Conservation (phyloP, 2,113 vertebrate genomes). For the Alaudala cheleensis region DNA sequence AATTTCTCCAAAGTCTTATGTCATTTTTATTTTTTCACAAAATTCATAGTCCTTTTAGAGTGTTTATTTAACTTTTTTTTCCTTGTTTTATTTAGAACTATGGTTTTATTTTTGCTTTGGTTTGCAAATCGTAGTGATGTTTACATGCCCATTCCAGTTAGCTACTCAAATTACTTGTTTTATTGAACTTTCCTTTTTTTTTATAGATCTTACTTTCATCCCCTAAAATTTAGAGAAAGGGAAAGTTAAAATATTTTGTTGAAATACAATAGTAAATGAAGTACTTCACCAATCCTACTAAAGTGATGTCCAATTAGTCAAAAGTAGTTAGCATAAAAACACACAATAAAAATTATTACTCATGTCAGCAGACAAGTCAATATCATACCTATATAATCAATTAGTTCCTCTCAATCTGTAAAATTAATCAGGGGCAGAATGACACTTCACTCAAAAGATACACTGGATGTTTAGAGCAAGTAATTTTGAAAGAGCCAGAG, state of each 20-base stretch:
- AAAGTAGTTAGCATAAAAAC: not conserved
- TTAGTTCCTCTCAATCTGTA: not conserved
- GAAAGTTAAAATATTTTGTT: not conserved
- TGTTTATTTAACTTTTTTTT: not conserved
- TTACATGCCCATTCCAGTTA: not conserved
- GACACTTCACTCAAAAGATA: not conserved
- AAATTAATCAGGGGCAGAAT: conserved; percentile 4
- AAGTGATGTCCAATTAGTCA: not conserved
- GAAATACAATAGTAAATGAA: not conserved
- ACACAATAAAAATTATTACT: conserved; percentile 6
- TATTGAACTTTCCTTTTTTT: not conserved
- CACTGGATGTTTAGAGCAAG: not conserved
- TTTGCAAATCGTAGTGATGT: not conserved
- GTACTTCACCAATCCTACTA: not conserved
- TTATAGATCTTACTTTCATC: not conserved
- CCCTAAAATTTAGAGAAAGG: not conserved
- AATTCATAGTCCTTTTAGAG: not conserved
- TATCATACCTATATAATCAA: not conserved
- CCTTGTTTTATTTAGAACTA: not conserved
- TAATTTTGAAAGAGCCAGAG: not conserved
- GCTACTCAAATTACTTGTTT: not conserved
- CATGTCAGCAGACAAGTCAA: not conserved
- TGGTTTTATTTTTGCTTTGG: not conserved
- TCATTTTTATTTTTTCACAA: not conserved
- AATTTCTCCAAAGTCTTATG: not conserved